phyloP scores from a whole-genome alignment of 2,113 vertebrate genomes.

The Zootoca vivipara region DNA sequence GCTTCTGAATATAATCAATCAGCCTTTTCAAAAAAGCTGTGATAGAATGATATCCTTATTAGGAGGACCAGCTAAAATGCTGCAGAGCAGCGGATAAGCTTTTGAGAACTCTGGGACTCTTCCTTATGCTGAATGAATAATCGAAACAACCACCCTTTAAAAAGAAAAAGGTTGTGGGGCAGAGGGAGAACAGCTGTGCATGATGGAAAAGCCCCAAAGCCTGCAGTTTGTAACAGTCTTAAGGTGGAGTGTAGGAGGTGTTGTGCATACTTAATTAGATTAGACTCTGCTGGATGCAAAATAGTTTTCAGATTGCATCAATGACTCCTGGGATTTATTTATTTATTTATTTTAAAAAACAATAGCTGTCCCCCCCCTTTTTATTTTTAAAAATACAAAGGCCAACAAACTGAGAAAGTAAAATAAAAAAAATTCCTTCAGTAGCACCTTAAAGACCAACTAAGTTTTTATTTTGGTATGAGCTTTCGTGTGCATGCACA shows the following conservation, averaged over 20 bases:
- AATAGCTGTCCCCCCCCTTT: background rate
- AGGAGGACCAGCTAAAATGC: background rate
- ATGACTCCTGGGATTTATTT: background rate
- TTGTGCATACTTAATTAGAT: background rate
- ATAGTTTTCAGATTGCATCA: background rate
- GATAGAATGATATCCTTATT: background rate
- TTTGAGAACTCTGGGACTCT: background rate
- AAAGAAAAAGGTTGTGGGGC: too few relatives aligned
- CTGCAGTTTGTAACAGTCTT: background rate
- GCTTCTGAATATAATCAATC: background rate
- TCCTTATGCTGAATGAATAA: too few relatives aligned
- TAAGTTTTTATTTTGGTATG: too few relatives aligned
- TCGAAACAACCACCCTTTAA: too few relatives aligned
- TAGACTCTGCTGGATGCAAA: background rate
- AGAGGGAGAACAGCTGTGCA: too few relatives aligned
- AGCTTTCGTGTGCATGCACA: too few relatives aligned
- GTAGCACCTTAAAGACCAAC: too few relatives aligned
- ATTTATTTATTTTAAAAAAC: too few relatives aligned
- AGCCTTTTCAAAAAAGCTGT: background rate
- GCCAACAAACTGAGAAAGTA: background rate
- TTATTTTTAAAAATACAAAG: background rate
- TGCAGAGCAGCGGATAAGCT: background rate
- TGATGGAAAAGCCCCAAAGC: background rate
- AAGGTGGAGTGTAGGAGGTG: background rate
- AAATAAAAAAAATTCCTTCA: too few relatives aligned